Evolutionary conservation across 2,113 vertebrate genomes (phyloP), one percentile per base, ranked within the genome.

Genomic region (Myiozetetes cayanensis): DNA sequence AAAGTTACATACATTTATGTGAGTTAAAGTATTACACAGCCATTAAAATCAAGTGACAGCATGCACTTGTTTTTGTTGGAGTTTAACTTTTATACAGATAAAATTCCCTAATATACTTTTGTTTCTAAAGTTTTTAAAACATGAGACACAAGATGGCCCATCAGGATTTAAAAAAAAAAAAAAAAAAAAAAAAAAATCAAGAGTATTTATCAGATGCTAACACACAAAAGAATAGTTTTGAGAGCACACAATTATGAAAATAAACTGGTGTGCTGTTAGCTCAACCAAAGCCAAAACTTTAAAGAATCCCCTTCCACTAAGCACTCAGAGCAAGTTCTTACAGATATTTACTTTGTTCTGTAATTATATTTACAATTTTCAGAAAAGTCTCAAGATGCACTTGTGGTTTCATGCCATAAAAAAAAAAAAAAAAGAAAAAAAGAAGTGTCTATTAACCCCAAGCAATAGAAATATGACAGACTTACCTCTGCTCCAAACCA

Each of bases 401-500:
- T 47, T 31, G 39, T 44, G 43, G 35, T 28, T 74, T 66, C 77
- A 35, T 16, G 12, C 16, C 35, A 28, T 16, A 5, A 30, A 33
- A 39, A 17, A 47, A 23, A 68, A 55, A 44, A 28, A 61, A 8
- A 5, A 30, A 33, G 28, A 17, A 47, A 23, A 68, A 55, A 44
- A 28, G 56, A 8, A 8, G 3, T 20, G 12, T 18, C 21, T 22
- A 15, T 41, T 67, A 76, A 79, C 28, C 14, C 31, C 44, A 75
- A 65, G 28, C 16, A 79, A 66, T 1, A 82, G 43, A 66, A 78
- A 62, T 4, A 75, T 0, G 8, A 63, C 35, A 68, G 18, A 28
- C 25, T 91, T 98, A 99, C 99, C 99, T 99, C 99, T 10, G 99
- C 99, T 35, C 99, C 99, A 89, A 99, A 99, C 99, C 99, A 99